These are phyloP conservation scores for Chironomus tentans DNA, from an alignment of 2,888 invertebrate genomes.

Conservation along the genomic window DNA sequence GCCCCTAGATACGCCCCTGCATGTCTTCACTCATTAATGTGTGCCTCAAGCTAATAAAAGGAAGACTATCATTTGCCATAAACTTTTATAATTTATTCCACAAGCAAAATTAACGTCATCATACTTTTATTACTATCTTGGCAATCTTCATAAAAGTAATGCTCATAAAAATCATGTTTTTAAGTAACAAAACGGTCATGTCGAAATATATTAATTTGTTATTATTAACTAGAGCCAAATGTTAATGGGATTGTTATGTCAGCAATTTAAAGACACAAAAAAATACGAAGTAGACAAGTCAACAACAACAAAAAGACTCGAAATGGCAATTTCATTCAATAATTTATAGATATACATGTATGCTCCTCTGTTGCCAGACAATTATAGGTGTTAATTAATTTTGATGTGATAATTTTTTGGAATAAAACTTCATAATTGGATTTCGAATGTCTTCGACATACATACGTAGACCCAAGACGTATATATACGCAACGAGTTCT, in stretches of 20 bases:
- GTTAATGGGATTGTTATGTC: conserved; percentile 10
- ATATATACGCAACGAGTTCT: background rate
- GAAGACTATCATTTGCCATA: too few species aligned
- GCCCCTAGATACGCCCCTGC: too few species aligned
- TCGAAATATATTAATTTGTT: conserved; percentile 11
- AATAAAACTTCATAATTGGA: conserved; percentile 23
- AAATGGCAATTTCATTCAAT: background rate
- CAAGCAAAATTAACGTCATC: too few species aligned
- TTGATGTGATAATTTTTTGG: conserved; percentile 13
- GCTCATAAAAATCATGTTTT: too few species aligned
- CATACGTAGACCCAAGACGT: too few species aligned
- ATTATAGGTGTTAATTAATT: conserved; percentile 23
- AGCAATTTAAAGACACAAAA: background rate
- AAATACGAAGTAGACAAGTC: too few species aligned
- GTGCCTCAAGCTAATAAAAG: too few species aligned
- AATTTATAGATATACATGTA: too few species aligned
- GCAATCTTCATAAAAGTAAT: too few species aligned
- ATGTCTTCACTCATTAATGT: too few species aligned
- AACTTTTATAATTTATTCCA: too few species aligned
- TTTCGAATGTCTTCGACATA: background rate
- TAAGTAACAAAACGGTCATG: background rate
- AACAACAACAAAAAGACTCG: background rate
- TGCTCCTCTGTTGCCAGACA: background rate
- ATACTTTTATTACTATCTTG: too few species aligned
- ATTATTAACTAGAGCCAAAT: conserved; percentile 5